Base-by-base conservation (phyloP, 37 sponge, comb jelly and placozoan species). In the Dysidea cf. avara region DNA sequence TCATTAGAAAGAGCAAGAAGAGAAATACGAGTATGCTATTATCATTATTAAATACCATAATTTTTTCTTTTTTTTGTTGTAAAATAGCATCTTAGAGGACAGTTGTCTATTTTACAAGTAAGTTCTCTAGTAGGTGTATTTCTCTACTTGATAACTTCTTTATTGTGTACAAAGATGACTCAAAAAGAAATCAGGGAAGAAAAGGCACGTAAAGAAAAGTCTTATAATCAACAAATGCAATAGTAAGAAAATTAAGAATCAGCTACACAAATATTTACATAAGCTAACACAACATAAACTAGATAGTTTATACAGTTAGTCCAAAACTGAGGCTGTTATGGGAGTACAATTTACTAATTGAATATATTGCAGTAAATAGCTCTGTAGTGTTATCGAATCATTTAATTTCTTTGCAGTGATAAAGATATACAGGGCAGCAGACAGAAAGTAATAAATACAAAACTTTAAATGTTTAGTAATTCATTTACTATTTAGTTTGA, bases 61-160 rank as follows among this genome's bases (percentile, higher is more conserved):
- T 61, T 0, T 52, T 24, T 1, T 26, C 34, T 37, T 16, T 21
- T 52, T 25, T 26, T 34, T 40, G 16, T 32, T 21, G 20, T 37
- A 17, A 7, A 67, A 22, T 53, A 84, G 89, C 76, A 87, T 18
- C 64, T 92, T 43, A 76, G 74, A 53, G 93, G 93, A 22, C 75
- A 78, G 58, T 77, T 92, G 17, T 83, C 88, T 31, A 70, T 92
- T 22, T 22, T 79, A 16, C 77, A 90, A 82, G 85, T 90, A 59
- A 55, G 50, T 55, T 20, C 14, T 29, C 28, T 30, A 7, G 22
- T 14, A 61, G 61, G 21, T 7, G 4, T 38, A 49, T 43, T 17
- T 53, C 32, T 38, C 3, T 16, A 12, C 59, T 12, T 16, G 7
- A 14, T 20, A 7, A 35, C 20, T 4, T 22, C 56, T 26, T 2